A percentile compares a stretch with the other conserved stretches of the same genome.
Conservation (phyloP, 2,113 vertebrate species). For the Rhizomys pruinosus region DNA sequence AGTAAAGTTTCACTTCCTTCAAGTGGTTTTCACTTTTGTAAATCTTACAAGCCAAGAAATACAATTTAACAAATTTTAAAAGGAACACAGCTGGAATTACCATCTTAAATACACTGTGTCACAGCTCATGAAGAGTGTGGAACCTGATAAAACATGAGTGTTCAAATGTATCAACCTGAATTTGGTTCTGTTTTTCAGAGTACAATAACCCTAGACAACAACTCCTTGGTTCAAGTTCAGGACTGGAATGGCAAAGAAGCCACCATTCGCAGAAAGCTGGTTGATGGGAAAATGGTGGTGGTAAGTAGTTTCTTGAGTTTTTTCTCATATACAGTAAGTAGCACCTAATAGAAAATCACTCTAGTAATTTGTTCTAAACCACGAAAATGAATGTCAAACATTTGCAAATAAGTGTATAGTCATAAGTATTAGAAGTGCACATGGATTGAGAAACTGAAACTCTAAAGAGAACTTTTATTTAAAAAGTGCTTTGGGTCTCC, state of each 20-base stretch:
- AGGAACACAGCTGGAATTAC: background rate
- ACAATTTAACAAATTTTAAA: constrained; percentile 10
- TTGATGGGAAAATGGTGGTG: constrained; percentile 87
- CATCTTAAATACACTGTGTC: background rate
- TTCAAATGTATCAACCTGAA: background rate
- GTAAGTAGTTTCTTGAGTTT: constrained; percentile 73
- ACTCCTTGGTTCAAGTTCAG: constrained; percentile 87
- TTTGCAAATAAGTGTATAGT: background rate
- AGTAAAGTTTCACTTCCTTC: constrained; percentile 1
- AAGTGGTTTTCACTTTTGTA: background rate
- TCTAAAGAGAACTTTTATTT: background rate
- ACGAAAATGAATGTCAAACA: background rate
- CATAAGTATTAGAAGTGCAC: background rate
- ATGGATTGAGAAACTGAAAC: background rate
- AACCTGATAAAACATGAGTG: background rate
- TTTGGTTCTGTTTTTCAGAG: constrained; percentile 79
- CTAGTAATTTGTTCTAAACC: background rate
- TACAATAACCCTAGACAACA: constrained; percentile 84
- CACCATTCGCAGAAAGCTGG: constrained; percentile 83
- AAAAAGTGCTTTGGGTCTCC: background rate
- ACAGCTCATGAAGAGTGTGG: background rate
- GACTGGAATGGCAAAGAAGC: constrained; percentile 88
- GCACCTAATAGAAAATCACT: background rate
- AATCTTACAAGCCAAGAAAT: background rate
- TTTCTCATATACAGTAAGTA: background rate